phyloP scores from a whole-genome alignment of 2,797 vertebrate species.

The Danio jaintianensis region DNA sequence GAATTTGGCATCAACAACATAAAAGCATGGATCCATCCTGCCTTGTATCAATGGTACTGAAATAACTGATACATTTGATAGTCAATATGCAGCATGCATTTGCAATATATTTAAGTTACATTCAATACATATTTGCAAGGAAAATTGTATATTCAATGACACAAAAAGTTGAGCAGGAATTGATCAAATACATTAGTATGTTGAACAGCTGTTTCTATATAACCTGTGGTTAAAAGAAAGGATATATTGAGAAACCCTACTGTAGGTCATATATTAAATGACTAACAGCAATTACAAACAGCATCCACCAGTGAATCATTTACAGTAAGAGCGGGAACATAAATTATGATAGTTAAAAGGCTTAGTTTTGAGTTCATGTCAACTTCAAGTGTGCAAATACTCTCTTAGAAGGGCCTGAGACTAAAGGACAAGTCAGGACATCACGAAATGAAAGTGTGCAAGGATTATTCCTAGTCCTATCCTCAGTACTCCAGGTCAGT shows the following conservation, averaged over 20 bases:
- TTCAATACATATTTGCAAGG: background rate
- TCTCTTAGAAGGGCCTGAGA: background rate
- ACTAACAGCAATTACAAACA: background rate
- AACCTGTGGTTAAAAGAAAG: background rate
- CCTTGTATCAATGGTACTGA: too few relatives aligned
- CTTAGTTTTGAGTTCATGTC: background rate
- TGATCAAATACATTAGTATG: background rate
- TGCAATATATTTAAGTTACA: background rate
- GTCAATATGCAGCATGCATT: background rate
- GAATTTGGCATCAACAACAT: too few relatives aligned
- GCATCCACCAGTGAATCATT: background rate
- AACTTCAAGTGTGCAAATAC: background rate
- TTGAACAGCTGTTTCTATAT: background rate
- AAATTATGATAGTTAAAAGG: background rate
- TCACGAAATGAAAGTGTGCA: background rate
- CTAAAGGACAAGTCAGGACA: background rate
- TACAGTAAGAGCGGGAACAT: background rate
- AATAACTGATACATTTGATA: background rate
- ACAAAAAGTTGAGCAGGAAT: background rate
- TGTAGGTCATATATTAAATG: background rate
- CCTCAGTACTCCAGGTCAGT: constrained; percentile 13
- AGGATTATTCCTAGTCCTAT: background rate
- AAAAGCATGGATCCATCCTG: too few relatives aligned
- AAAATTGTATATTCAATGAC: background rate
- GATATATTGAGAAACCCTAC: background rate